Conservation (phyloP, 2,113 vertebrate genomes). For the Tragelaphus strepsiceros region DNA sequence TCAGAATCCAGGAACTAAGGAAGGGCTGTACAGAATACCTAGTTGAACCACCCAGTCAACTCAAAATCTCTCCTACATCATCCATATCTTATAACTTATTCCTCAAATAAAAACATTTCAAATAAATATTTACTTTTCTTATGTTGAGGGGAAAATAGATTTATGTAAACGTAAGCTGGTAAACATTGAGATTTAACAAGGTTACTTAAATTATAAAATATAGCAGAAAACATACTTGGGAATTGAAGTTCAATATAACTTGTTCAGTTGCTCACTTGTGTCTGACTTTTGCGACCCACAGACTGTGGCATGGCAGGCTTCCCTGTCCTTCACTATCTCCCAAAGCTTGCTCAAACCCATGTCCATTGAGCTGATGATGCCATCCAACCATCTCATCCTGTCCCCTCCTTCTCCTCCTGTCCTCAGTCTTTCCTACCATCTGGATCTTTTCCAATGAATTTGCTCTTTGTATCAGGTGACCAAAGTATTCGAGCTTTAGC, state of each 20-base stretch:
- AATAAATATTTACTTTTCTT: not conserved
- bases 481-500: not conserved
- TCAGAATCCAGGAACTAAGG: not conserved
- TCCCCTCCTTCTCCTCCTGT: not conserved
- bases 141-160: not conserved
- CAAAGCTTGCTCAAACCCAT: not conserved
- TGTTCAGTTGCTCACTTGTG: not conserved
- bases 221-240: not conserved
- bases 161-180: not conserved
- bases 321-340: not conserved
- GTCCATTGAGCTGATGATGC: not conserved
- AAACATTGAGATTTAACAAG: not conserved
- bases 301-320: not conserved
- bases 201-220: not conserved
- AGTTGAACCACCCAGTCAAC: not conserved
- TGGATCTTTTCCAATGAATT: not conserved
- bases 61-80: not conserved
- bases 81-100: not conserved
- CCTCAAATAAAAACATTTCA: not conserved
- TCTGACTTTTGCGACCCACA: not conserved
- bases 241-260: not conserved
- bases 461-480: not conserved
- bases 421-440: not conserved
- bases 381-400: not conserved
- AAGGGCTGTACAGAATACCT: not conserved